Percentiles rank a stretch among this genome's conserved stretches.
phyloP scores from a whole-genome alignment of 2,888 invertebrate species.

The Tipula vernalis region DNA sequence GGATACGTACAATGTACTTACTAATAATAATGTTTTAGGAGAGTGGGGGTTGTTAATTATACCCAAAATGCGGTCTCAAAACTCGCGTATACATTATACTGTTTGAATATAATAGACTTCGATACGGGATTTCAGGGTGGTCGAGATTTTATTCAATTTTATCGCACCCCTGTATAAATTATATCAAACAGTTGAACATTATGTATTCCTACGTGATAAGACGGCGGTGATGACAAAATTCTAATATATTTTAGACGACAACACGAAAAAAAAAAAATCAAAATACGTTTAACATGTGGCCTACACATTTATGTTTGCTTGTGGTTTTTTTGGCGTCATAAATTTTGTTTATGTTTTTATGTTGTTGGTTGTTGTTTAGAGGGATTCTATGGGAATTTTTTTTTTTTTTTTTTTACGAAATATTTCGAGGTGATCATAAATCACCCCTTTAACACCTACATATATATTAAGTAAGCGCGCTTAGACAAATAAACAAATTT shows the following conservation, averaged over 20 bases:
- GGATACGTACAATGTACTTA: background rate
- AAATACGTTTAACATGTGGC: background rate
- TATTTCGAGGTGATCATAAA: background rate
- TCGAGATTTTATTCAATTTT: background rate
- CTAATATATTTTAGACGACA: background rate
- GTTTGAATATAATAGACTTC: background rate
- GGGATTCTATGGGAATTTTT: too few relatives aligned
- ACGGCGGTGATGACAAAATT: background rate
- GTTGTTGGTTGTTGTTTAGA: background rate
- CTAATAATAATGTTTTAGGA: background rate
- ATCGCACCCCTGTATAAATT: background rate
- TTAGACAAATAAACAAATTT: background rate
- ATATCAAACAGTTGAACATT: background rate
- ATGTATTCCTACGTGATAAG: background rate
- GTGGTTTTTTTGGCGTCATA: background rate
- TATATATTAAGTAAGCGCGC: background rate
- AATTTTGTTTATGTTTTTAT: background rate
- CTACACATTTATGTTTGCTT: background rate
- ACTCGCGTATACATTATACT: background rate
- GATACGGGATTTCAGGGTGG: background rate
- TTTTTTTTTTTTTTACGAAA: background rate
- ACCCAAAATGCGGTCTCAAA: background rate
- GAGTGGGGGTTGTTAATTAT: background rate
- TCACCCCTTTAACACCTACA: background rate
- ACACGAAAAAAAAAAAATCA: background rate